phyloP scores from a whole-genome alignment of 1,140 invertebrate genomes.

The Cotesia typhae region DNA sequence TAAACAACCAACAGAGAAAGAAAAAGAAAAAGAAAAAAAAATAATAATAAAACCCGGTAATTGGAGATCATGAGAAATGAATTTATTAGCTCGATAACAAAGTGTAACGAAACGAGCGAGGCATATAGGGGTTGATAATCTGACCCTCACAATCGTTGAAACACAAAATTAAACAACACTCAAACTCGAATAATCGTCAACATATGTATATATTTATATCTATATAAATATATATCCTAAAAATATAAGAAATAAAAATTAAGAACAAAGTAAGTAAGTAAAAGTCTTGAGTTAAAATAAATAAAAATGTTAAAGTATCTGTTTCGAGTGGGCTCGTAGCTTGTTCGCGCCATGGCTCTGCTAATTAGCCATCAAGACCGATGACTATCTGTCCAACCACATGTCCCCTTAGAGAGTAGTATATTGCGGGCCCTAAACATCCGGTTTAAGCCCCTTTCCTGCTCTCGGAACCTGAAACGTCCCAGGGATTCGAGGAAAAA shows the following conservation, averaged over 20 bases:
- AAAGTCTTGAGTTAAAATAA: background rate
- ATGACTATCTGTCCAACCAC: conserved; percentile 40
- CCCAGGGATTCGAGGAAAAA: conserved; percentile 36
- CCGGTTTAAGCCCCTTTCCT: conserved; percentile 33
- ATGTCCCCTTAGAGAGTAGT: conserved; percentile 30
- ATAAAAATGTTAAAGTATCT: conserved; percentile 14
- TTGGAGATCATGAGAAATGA: background rate
- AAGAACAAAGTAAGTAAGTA: too few species aligned
- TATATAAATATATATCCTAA: background rate
- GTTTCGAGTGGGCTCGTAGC: conserved; percentile 30
- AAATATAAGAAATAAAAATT: too few species aligned
- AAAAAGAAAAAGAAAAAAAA: too few species aligned
- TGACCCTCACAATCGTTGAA: conserved; percentile 3
- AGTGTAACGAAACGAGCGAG: conserved; percentile 27
- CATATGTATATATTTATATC: background rate
- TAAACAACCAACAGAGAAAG: too few species aligned
- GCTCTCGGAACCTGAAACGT: conserved; percentile 18
- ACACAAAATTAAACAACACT: background rate
- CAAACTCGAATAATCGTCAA: background rate
- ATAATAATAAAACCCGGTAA: background rate
- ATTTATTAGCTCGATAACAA: conserved; percentile 28
- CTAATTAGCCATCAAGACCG: conserved; percentile 37
- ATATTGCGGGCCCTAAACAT: conserved; percentile 34
- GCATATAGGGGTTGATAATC: conserved; percentile 4
- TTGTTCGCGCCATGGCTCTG: conserved; percentile 37